Evolutionary conservation across 2,113 vertebrate species (phyloP).

Genomic region (Progne subis): DNA sequence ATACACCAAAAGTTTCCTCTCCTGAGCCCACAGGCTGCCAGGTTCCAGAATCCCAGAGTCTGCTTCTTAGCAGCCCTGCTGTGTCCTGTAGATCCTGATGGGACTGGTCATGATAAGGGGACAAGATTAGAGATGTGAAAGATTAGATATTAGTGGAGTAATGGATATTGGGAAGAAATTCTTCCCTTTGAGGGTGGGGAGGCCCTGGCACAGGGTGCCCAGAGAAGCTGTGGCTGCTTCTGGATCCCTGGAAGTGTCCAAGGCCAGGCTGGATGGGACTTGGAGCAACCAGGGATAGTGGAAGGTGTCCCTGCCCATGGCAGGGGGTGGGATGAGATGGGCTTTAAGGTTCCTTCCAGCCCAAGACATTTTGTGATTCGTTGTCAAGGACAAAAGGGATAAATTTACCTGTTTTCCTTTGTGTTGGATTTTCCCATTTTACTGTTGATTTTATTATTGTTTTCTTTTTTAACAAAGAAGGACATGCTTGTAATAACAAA

Average conservation of each 20-base stretch:
- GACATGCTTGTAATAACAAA: not conserved
- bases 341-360: not conserved
- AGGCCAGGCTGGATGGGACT: fast-evolving
- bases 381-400: not conserved
- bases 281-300: fast-evolving
- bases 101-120: not conserved
- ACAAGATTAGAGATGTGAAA: too few species aligned
- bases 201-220: not conserved
- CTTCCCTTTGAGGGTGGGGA: fast-evolving
- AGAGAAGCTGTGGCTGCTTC: not conserved
- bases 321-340: fast-evolving
- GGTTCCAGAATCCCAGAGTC: not conserved
- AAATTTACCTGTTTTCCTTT: not conserved
- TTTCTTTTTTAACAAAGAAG: not conserved
- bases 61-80: not conserved
- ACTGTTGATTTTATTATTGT: fast-evolving
- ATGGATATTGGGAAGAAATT: not conserved
- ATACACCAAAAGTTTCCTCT: not conserved
- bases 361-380: not conserved
- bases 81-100: not conserved
- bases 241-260: not conserved
- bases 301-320: not conserved
- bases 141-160: not conserved
- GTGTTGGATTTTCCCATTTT: not conserved
- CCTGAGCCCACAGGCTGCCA: not conserved